phyloP scores from a whole-genome alignment of 1,140 invertebrate genomes.

The Temnothorax curvispinosus region DNA sequence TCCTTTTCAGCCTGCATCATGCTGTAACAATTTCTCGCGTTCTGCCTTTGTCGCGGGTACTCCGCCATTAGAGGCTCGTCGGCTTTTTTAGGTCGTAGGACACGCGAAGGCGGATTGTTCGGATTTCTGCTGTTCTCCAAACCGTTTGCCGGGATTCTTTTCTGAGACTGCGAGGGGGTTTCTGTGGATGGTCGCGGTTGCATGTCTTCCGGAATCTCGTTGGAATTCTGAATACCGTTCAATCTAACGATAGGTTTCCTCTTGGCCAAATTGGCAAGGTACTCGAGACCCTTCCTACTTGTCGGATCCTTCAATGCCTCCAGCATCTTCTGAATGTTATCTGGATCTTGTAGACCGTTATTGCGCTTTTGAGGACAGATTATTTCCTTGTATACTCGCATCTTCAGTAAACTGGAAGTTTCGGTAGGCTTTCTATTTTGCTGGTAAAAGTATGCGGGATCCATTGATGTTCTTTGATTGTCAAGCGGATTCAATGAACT shows the following conservation, averaged over 20 bases:
- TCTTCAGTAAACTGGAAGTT: conserved; percentile 76
- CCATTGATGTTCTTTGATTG: not conserved
- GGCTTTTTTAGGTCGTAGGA: not conserved
- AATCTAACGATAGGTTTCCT: conserved; percentile 55
- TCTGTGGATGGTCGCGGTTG: not conserved
- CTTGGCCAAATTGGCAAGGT: conserved; percentile 60
- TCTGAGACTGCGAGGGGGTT: not conserved
- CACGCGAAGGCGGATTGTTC: conserved; percentile 67
- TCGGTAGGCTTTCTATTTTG: conserved; percentile 23
- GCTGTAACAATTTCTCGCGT: conserved; percentile 26
- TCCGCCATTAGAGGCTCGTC: not conserved
- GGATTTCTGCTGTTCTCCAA: conserved; percentile 75
- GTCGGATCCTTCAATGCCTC: conserved; percentile 56
- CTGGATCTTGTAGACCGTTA: conserved; percentile 80
- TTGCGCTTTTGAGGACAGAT: conserved; percentile 73
- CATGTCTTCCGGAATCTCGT: conserved; percentile 44
- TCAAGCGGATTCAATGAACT: not conserved
- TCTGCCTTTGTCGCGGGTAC: conserved; percentile 62
- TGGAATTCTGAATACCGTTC: conserved; percentile 76
- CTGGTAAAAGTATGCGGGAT: not conserved
- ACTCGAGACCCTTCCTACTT: conserved; percentile 63
- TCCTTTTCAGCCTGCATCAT: conserved; percentile 64
- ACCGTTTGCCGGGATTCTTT: conserved; percentile 71
- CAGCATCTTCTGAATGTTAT: conserved; percentile 63
- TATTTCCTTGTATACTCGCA: conserved; percentile 72